Evolutionary conservation across 64 coral and sea anemone species (phyloP).

Genomic region (Montipora capricornis): DNA sequence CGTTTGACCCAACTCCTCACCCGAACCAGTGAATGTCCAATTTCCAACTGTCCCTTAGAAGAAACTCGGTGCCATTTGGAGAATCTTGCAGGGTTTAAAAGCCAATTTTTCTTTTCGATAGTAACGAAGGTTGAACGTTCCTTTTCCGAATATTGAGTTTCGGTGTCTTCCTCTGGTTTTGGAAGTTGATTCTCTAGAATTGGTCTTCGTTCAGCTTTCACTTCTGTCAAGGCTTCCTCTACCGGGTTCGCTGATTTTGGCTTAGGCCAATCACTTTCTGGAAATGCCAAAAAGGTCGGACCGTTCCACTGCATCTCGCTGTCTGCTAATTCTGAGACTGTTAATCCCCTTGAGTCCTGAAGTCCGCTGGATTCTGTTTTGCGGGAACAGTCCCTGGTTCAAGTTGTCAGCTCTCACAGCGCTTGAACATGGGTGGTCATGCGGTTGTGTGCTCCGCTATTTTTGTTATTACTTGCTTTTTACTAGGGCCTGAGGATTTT

Average conservation of each 20-base stretch:
- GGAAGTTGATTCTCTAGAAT: neutral
- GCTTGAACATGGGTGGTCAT: too few relatives aligned
- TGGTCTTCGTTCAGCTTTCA: neutral
- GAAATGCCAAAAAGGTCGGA: slow-evolving; percentile 42
- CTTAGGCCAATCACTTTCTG: slow-evolving; percentile 63
- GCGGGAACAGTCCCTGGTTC: slow-evolving; percentile 35
- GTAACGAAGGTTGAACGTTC: slow-evolving; percentile 2
- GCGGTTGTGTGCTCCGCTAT: too few relatives aligned
- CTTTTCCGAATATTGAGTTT: neutral
- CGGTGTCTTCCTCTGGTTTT: neutral
- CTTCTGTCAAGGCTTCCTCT: neutral
- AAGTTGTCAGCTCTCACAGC: too few relatives aligned
- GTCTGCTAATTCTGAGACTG: slow-evolving; percentile 34
- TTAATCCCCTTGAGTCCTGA: slow-evolving; percentile 57
- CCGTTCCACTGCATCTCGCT: slow-evolving; percentile 61
- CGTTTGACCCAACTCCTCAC: slow-evolving; percentile 68
- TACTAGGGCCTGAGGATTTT: too few relatives aligned
- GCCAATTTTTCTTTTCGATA: neutral
- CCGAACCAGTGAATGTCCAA: slow-evolving; percentile 63
- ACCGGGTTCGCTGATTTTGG: slow-evolving; percentile 11
- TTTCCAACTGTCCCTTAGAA: slow-evolving; percentile 33
- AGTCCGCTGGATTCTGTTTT: slow-evolving; percentile 60
- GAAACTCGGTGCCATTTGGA: slow-evolving; percentile 66
- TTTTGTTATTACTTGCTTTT: too few relatives aligned
- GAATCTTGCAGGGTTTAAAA: slow-evolving; percentile 43